Evolutionary conservation across 2,797 vertebrate species (phyloP).

Genomic region (Crax fasciolata): DNA sequence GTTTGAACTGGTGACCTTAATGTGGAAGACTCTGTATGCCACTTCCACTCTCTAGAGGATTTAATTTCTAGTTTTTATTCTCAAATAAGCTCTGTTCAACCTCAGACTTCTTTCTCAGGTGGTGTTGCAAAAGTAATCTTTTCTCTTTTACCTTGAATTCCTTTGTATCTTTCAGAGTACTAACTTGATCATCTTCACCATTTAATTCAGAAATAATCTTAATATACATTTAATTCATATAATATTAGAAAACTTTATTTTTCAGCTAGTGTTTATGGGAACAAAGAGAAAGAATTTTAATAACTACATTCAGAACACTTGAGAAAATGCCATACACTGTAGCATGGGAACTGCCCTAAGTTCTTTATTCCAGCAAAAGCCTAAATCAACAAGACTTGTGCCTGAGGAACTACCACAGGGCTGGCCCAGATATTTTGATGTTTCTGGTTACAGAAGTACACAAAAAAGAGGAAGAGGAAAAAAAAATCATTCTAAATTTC

Average conservation of each 20-base stretch:
- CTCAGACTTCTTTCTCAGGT: neutral
- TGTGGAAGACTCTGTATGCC: slow-evolving; percentile 49
- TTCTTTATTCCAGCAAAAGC: slow-evolving; percentile 1
- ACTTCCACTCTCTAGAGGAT: slow-evolving; percentile 26
- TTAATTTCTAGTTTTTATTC: slow-evolving; percentile 23
- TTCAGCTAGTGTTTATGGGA: neutral
- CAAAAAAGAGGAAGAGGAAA: neutral
- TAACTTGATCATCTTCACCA: neutral
- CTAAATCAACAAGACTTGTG: slow-evolving; percentile 1
- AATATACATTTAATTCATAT: neutral
- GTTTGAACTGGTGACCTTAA: slow-evolving; percentile 72
- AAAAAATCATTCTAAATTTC: neutral
- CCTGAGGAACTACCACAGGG: neutral
- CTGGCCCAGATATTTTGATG: slow-evolving; percentile 1
- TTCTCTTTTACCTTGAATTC: neutral
- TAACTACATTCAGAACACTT: neutral
- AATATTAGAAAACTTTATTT: neutral
- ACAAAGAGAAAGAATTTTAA: neutral
- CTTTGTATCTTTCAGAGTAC: neutral
- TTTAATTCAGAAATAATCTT: neutral
- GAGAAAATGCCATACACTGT: neutral
- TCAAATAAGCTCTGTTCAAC: slow-evolving; percentile 35
- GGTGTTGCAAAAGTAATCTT: neutral
- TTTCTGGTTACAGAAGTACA: neutral
- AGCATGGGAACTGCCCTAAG: neutral